These are phyloP conservation scores for Chaetodon auriga DNA, from an alignment of 2,113 vertebrate genomes.

Conservation along the genomic window DNA sequence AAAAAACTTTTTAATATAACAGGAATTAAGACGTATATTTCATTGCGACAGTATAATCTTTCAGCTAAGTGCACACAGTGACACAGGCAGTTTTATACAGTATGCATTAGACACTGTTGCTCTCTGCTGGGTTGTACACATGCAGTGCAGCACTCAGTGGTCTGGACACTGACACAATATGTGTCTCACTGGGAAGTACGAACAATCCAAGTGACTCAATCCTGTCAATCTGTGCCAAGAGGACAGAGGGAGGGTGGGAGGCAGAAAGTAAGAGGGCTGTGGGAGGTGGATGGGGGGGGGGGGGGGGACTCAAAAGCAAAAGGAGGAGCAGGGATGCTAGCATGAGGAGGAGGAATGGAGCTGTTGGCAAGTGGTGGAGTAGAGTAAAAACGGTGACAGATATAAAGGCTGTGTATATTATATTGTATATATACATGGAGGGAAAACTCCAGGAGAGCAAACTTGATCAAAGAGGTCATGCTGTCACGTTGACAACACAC, in stretches of 20 bases:
- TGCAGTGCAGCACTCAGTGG: slow-evolving; percentile 62
- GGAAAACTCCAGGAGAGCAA: slow-evolving; percentile 57
- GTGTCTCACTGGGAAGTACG: slow-evolving; percentile 65
- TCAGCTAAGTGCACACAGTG: slow-evolving; percentile 21
- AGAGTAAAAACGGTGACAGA: slow-evolving; percentile 24
- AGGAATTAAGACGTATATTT: slow-evolving; percentile 40
- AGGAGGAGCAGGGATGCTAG: slow-evolving; percentile 52
- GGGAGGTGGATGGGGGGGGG: slow-evolving; percentile 30
- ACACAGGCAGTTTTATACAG: slow-evolving; percentile 21
- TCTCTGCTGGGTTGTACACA: slow-evolving; percentile 52
- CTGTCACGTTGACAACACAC: slow-evolving; percentile 68
- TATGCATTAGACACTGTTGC: slow-evolving; percentile 37
- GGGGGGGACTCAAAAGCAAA: slow-evolving; percentile 58
- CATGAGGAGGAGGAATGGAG: slow-evolving; percentile 56
- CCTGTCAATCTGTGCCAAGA: slow-evolving; percentile 71
- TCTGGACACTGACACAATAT: slow-evolving; percentile 70
- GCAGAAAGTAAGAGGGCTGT: slow-evolving; percentile 52
- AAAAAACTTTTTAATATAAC: slow-evolving; percentile 35
- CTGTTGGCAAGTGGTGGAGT: slow-evolving; percentile 52
- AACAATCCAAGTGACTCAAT: slow-evolving; percentile 72
- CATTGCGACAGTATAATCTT: slow-evolving; percentile 10
- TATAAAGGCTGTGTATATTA: slow-evolving; percentile 56
- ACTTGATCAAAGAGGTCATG: slow-evolving; percentile 73
- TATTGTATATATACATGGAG: slow-evolving; percentile 65
- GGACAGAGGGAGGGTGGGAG: slow-evolving; percentile 66